Percentiles rank a stretch among this genome's conserved stretches.
Conservation (phyloP, 2,888 invertebrate genomes). For the Idaea biselata region DNA sequence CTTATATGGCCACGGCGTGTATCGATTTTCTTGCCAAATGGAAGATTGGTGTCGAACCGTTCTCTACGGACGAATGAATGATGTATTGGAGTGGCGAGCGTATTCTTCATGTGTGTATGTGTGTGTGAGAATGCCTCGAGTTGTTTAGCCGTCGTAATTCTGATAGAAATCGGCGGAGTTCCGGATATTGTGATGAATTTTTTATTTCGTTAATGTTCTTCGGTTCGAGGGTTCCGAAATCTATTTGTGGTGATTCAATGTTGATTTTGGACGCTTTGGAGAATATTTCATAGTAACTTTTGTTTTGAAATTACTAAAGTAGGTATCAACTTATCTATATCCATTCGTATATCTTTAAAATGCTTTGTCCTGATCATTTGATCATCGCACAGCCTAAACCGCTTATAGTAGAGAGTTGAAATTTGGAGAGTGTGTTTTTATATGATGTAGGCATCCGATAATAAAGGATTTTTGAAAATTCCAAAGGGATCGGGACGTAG, state of each 20-base stretch:
- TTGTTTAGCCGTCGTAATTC: slow-evolving; percentile 66
- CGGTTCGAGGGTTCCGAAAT: slow-evolving; percentile 15
- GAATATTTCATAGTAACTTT: background rate
- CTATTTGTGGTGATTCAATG: background rate
- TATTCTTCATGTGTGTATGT: slow-evolving; percentile 69
- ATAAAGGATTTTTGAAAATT: no score
- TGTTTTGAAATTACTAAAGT: background rate
- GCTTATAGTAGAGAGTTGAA: no score
- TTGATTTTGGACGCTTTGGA: slow-evolving; percentile 1
- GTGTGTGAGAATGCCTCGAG: slow-evolving; percentile 52
- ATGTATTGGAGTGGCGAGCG: slow-evolving; percentile 76
- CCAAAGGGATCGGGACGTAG: no score
- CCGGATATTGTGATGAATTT: slow-evolving; percentile 68
- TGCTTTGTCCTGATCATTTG: no score
- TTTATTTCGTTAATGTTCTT: slow-evolving; percentile 73
- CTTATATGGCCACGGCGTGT: slow-evolving; percentile 81
- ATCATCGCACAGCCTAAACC: no score
- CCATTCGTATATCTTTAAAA: no score
- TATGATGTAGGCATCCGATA: no score
- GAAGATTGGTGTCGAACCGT: slow-evolving; percentile 80
- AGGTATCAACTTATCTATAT: background rate
- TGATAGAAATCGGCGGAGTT: slow-evolving; percentile 57
- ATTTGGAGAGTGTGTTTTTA: no score
- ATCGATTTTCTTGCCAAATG: slow-evolving; percentile 81
- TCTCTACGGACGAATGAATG: slow-evolving; percentile 78